A percentile compares a stretch with the other conserved stretches of the same genome.
These are phyloP conservation scores for Bombyx huttoni DNA, from an alignment of 2,888 invertebrate genomes.

Conservation along the genomic window DNA sequence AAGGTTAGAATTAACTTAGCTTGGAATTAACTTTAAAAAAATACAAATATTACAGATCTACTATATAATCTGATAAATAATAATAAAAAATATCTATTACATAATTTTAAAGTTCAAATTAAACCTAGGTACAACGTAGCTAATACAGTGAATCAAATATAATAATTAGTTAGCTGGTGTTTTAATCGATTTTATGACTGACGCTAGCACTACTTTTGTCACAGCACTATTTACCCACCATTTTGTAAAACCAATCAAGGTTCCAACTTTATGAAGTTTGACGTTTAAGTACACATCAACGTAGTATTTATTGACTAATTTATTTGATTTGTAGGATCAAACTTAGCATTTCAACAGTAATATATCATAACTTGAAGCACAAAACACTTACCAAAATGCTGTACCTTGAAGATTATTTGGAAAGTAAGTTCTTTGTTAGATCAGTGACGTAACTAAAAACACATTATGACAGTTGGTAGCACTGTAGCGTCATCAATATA, in stretches of 20 bases:
- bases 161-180: no score
- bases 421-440: constrained; percentile 81
- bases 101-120: no score
- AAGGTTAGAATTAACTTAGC: no score
- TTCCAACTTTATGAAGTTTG: constrained; percentile 1
- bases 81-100: no score
- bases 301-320: constrained; percentile 3
- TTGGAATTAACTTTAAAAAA: no score
- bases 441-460: constrained; percentile 27
- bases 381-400: constrained; percentile 80
- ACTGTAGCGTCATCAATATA: constrained; percentile 17
- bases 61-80: no score
- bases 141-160: no score
- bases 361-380: constrained; percentile 1
- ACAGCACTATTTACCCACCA: background rate
- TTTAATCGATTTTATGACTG: no score
- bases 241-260: constrained; percentile 5
- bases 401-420: constrained; percentile 97
- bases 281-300: constrained; percentile 26
- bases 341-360: background rate
- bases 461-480: constrained; percentile 32
- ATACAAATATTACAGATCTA: no score
- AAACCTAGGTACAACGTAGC: no score
- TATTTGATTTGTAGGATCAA: background rate
- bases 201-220: no score